Percentiles rank a stretch among this genome's conserved stretches.
phyloP scores from a whole-genome alignment of 1,140 invertebrate species.

The Drosophila miranda region DNA sequence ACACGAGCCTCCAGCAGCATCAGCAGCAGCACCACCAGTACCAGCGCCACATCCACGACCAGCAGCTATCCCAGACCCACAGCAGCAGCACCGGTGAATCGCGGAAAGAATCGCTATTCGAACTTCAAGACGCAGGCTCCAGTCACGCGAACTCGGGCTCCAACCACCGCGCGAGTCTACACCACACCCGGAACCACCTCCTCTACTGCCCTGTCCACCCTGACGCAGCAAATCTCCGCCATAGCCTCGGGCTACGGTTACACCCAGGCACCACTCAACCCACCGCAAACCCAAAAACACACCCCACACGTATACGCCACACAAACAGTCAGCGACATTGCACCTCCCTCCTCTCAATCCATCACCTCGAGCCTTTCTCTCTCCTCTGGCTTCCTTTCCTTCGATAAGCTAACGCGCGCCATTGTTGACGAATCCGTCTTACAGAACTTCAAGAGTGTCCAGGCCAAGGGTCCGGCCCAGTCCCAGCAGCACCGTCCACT shows the following conservation, averaged over 20 bases:
- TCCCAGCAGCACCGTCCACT: too few species aligned
- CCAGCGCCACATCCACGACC: neutral
- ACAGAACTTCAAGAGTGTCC: constrained; percentile 74
- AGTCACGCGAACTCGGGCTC: constrained; percentile 54
- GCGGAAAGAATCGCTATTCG: constrained; percentile 60
- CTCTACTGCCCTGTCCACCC: constrained; percentile 48
- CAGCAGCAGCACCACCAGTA: constrained; percentile 11
- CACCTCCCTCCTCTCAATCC: constrained; percentile 15
- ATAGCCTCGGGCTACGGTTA: constrained; percentile 63
- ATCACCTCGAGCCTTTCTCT: constrained; percentile 49
- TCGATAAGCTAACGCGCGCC: constrained; percentile 76
- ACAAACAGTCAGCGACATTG: constrained; percentile 13
- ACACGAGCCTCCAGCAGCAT: constrained; percentile 30
- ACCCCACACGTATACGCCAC: constrained; percentile 34
- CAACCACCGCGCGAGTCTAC: constrained; percentile 43
- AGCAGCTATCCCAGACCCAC: constrained; percentile 20
- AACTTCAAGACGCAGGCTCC: constrained; percentile 56
- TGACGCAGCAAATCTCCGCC: constrained; percentile 62
- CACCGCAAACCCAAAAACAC: constrained; percentile 13
- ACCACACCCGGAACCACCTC: constrained; percentile 43
- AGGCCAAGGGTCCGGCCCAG: constrained; percentile 14
- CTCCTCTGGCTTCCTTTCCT: constrained; percentile 67
- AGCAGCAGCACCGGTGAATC: constrained; percentile 1
- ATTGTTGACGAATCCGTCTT: constrained; percentile 81
- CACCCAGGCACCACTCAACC: constrained; percentile 24